A percentile compares a stretch with the other conserved stretches of the same genome.
Conservation (phyloP, 2,888 invertebrate species). For the Aspidiotus destructor region DNA sequence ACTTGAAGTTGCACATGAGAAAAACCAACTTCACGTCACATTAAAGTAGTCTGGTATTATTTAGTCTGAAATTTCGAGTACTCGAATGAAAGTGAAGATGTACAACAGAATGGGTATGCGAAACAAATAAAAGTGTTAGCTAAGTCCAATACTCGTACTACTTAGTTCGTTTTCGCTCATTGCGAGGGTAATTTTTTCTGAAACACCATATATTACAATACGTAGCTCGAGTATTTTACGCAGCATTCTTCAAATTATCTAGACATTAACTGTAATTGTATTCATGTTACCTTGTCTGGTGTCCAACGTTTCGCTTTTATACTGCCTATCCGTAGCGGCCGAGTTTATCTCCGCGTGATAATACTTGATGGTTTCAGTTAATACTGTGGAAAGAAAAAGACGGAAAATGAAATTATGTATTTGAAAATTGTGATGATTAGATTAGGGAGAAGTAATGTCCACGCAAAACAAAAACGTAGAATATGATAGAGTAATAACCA, state of each 20-base stretch:
- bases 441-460: slow-evolving; percentile 21
- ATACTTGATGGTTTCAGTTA: slow-evolving; percentile 27
- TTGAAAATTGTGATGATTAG: slow-evolving; percentile 24
- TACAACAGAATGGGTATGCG: no score
- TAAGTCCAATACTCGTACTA: no score
- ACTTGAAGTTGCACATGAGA: no score
- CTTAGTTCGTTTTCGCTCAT: no score
- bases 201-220: not conserved
- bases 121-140: no score
- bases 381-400: slow-evolving; percentile 27
- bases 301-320: slow-evolving; percentile 29
- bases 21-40: no score
- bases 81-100: no score
- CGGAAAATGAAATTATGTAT: slow-evolving; percentile 9
- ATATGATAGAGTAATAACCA: not conserved
- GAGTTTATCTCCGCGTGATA: slow-evolving; percentile 31
- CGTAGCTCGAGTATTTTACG: not conserved
- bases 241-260: slow-evolving; percentile 15
- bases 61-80: no score
- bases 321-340: slow-evolving; percentile 17
- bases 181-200: no score
- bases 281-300: slow-evolving; percentile 26
- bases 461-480: not conserved
- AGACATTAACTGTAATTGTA: slow-evolving; percentile 1
- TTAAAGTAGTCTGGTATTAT: no score